Evolutionary conservation across 2,113 vertebrate genomes (phyloP), one percentile per base, ranked within the genome.

Genomic region (Columba livia): DNA sequence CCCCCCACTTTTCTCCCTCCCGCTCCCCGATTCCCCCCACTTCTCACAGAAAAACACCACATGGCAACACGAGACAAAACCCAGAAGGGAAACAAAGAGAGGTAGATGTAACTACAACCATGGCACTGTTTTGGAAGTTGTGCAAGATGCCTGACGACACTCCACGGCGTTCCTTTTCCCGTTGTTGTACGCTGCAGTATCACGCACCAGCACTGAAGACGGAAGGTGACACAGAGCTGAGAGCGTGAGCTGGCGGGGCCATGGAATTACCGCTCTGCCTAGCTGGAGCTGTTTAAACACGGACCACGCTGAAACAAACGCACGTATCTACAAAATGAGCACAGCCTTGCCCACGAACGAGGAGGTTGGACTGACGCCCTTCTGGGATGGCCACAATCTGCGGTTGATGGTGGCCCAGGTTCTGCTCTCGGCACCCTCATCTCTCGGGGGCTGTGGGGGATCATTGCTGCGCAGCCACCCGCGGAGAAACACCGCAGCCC

Each of bases 31-130:
- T 47, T 53, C 32, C 36, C 74, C 78, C 38, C 40, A 12, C 72
- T 80, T 91, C 74, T 73, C 56, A 81, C 79, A 95, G 78, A 77
- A 96, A 73, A 89, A 74, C 64, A 87, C 57, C 62, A n/a, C 60
- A 53, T 38, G 61, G 38, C 25, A 60, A 85, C 88, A 31, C 79
- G 89, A 51, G 93, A 89, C 77, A 87, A 92, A 96, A 73, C 90
- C 75, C 90, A 92, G 73, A 79, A 18, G 56, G 66, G 82, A 95
- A 96, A 96, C 69, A 51, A 91, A 96, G 97, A 96, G 97, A 97
- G 96, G 97, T 91, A 97, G 97, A 96, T 2, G 1, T 47, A 96
- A 95, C 88, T 60, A 67, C 74, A 87, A 92, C 79, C 62, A 83
- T 5, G 62, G 74, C 2, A 87, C 94, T 74, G 93, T 31, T 85